Conservation (phyloP, 92 coral and sea anemone species). For the Virgularia gustaviana region DNA sequence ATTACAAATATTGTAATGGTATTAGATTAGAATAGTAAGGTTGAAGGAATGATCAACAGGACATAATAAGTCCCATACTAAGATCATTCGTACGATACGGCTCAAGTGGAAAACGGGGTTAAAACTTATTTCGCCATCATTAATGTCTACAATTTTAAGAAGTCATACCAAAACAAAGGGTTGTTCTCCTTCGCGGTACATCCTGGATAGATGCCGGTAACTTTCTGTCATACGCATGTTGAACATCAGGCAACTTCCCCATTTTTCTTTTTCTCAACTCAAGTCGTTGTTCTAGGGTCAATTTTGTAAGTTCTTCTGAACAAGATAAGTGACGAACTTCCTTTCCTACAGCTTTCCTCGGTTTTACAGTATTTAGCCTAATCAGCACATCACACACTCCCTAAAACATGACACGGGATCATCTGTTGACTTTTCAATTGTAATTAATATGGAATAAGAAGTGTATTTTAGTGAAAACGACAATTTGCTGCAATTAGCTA, state of each 20-base stretch:
- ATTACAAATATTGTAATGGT: too few relatives aligned
- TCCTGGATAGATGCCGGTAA: not conserved
- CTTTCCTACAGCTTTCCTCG: slow-evolving; percentile 42
- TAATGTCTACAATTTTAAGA: not conserved
- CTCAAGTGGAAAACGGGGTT: too few relatives aligned
- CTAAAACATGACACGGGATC: slow-evolving; percentile 16
- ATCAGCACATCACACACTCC: slow-evolving; percentile 87
- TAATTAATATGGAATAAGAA: too few relatives aligned
- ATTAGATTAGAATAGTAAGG: too few relatives aligned
- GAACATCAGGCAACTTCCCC: not conserved
- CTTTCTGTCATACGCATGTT: not conserved
- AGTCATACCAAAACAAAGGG: slow-evolving; percentile 23
- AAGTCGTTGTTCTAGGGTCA: slow-evolving; percentile 28
- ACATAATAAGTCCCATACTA: too few relatives aligned
- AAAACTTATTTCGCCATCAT: not conserved
- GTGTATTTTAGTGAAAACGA: too few relatives aligned
- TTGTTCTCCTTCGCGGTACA: slow-evolving; percentile 5
- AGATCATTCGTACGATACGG: too few relatives aligned
- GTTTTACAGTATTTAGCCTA: slow-evolving; percentile 70
- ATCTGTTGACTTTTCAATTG: too few relatives aligned
- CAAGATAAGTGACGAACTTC: slow-evolving; percentile 21
- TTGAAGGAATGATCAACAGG: too few relatives aligned
- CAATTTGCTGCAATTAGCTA: too few relatives aligned
- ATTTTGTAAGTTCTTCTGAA: slow-evolving; percentile 32
- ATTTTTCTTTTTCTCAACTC: slow-evolving; percentile 13